phyloP scores from a whole-genome alignment of 2,888 invertebrate genomes.

The Drosophila nr. medialis region DNA sequence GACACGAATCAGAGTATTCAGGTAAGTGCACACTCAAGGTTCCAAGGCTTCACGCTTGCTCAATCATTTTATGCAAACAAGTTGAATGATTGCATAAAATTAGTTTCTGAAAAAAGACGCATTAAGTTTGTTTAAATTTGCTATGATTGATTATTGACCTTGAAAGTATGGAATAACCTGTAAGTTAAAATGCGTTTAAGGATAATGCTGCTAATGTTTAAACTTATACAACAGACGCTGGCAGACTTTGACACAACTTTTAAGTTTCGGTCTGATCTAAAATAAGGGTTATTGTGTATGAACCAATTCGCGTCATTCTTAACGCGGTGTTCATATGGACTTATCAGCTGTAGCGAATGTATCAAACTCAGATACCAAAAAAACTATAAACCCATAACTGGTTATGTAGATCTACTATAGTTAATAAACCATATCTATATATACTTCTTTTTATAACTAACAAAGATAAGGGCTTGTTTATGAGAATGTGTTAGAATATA shows the following conservation, averaged over 20 bases:
- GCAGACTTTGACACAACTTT: too few relatives aligned
- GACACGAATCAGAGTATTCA: conserved; percentile 83
- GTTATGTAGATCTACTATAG: not conserved
- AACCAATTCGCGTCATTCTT: too few relatives aligned
- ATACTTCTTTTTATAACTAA: not conserved
- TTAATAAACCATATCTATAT: not conserved
- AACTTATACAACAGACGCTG: too few relatives aligned
- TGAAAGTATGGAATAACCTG: not conserved
- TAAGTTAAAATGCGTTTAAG: not conserved
- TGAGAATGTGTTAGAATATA: not conserved
- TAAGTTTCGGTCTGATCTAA: too few relatives aligned
- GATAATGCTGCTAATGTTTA: too few relatives aligned
- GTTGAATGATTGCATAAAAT: conserved; percentile 1
- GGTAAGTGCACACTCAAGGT: conserved; percentile 66
- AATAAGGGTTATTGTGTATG: too few relatives aligned
- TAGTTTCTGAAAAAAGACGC: not conserved
- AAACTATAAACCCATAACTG: not conserved
- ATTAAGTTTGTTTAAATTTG: not conserved
- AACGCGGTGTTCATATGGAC: too few relatives aligned
- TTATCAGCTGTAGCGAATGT: too few relatives aligned
- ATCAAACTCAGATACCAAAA: not conserved
- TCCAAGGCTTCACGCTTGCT: not conserved
- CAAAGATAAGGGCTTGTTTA: too few relatives aligned
- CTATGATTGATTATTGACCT: conserved; percentile 1
- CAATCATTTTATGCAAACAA: not conserved